Evolutionary conservation across 2,888 invertebrate genomes (phyloP).

Genomic region (Antheraea yamamai): DNA sequence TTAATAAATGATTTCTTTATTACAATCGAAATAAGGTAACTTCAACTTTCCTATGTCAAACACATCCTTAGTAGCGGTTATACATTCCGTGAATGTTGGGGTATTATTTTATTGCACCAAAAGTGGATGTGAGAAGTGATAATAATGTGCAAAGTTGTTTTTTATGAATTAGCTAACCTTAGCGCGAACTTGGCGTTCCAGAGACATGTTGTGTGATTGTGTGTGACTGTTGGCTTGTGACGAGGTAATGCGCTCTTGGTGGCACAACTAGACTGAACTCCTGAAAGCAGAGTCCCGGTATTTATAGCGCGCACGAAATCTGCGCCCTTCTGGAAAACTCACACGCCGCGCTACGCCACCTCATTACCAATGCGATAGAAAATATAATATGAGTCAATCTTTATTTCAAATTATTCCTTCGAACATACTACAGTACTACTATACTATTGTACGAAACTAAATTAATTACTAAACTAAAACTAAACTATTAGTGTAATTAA

Average conservation of each 20-base stretch:
- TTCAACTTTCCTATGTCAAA: neutral
- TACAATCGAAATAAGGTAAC: neutral
- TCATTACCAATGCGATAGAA: slow-evolving; percentile 53
- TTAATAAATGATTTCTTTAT: neutral
- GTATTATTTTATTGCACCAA: neutral
- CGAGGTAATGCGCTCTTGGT: slow-evolving; percentile 58
- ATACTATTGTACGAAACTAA: neutral
- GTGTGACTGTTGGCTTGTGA: slow-evolving; percentile 49
- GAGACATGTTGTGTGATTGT: slow-evolving; percentile 86
- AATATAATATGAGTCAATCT: slow-evolving; percentile 75
- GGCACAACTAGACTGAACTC: slow-evolving; percentile 78
- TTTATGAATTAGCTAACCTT: slow-evolving; percentile 84
- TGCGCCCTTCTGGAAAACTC: slow-evolving; percentile 79
- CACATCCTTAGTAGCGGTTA: neutral
- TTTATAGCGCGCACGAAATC: slow-evolving; percentile 71
- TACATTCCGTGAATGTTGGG: neutral
- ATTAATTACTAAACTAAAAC: too few relatives aligned
- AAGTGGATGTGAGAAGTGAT: neutral
- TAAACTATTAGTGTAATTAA: too few relatives aligned
- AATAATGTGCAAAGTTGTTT: neutral
- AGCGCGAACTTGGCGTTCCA: slow-evolving; percentile 95
- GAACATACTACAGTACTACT: too few relatives aligned
- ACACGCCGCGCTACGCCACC: slow-evolving; percentile 49
- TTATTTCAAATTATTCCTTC: slow-evolving; percentile 22
- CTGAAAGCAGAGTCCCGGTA: slow-evolving; percentile 68